Evolutionary conservation across 2,888 invertebrate species (phyloP).

Genomic region (Drosophila rubida): DNA sequence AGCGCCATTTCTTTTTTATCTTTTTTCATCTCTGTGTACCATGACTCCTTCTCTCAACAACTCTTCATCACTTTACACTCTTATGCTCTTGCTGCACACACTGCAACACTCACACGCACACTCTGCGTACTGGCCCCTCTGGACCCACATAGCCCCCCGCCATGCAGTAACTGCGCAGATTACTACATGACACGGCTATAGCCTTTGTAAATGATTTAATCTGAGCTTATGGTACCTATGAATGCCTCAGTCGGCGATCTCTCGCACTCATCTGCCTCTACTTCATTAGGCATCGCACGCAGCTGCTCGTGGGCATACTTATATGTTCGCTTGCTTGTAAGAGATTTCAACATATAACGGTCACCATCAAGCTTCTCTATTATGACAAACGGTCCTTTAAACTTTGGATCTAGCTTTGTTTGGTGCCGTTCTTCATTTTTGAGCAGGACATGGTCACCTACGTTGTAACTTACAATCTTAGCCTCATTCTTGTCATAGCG

Average conservation of each 20-base stretch:
- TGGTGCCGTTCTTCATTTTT: background rate
- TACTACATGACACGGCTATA: no score
- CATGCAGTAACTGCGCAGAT: no score
- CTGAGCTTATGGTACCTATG: no score
- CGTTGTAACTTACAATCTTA: slow-evolving; percentile 1
- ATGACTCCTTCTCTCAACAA: no score
- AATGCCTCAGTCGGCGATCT: background rate
- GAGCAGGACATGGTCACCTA: background rate
- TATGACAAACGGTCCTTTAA: background rate
- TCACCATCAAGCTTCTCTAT: background rate
- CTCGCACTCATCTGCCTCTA: background rate
- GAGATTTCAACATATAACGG: background rate
- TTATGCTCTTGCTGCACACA: no score
- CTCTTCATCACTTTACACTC: no score
- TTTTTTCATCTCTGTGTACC: background rate
- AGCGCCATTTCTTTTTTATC: no score
- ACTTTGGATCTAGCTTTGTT: background rate
- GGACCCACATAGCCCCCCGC: no score
- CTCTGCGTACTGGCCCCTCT: no score
- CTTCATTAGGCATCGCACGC: background rate
- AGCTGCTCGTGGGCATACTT: background rate
- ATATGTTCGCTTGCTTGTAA: background rate
- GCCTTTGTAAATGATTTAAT: no score
- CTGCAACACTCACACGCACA: no score
- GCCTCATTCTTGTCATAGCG: slow-evolving; percentile 1